Conservation (phyloP, 1,140 invertebrate species). For the Aphis craccivora region DNA sequence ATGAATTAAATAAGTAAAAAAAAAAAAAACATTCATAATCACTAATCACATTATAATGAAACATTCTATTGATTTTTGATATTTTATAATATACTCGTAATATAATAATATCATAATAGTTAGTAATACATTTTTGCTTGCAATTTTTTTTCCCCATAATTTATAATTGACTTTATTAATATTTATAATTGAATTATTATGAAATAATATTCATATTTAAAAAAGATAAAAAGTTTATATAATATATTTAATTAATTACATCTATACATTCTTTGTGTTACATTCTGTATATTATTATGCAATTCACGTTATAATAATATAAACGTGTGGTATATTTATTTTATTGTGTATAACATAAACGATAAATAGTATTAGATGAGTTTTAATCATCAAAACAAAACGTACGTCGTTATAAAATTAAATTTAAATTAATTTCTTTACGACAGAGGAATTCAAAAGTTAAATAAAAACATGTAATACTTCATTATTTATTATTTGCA, state of each 20-base stretch:
- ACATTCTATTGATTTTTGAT: no score
- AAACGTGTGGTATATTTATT: not conserved
- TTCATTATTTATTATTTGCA: no score
- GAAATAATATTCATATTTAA: not conserved
- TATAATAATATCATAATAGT: not conserved
- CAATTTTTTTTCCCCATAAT: not conserved
- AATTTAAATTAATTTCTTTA: not conserved
- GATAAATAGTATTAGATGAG: not conserved
- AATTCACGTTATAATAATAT: not conserved
- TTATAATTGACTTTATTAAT: not conserved
- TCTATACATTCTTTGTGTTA: not conserved
- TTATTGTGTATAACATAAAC: not conserved
- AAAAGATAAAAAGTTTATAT: not conserved
- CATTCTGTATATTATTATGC: not conserved
- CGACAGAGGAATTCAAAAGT: not conserved
- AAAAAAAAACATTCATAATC: not conserved
- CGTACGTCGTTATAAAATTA: not conserved
- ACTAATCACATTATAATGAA: not conserved
- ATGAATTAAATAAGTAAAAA: not conserved
- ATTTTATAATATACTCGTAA: no score
- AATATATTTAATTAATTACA: not conserved
- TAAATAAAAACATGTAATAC: no score
- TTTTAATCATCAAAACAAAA: not conserved
- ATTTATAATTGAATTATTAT: no score
- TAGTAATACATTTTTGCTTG: not conserved